These are phyloP conservation scores for Carollia perspicillata DNA, from an alignment of 2,113 vertebrate species.

Conservation along the genomic window DNA sequence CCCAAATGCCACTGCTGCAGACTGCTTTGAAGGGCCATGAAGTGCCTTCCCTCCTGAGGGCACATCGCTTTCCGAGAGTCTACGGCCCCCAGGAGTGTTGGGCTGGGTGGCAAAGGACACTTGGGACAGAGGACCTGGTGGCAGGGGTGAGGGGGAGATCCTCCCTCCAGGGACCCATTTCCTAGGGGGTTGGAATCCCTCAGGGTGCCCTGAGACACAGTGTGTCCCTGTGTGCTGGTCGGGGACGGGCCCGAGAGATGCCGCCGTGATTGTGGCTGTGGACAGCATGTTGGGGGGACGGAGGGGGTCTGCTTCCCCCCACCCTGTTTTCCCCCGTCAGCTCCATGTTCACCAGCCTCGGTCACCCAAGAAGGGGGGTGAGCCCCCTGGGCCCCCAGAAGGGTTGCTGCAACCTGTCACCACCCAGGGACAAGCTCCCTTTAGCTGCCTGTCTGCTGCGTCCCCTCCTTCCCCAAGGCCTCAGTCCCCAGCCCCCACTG, in stretches of 20 bases:
- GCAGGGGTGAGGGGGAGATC: too few species aligned
- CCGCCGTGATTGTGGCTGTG: neutral
- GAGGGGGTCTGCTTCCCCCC: neutral
- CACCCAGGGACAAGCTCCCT: neutral
- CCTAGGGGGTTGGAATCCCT: too few species aligned
- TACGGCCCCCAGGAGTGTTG: neutral
- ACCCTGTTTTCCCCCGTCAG: neutral
- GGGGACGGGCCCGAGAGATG: neutral
- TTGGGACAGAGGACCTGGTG: neutral
- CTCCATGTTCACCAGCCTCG: neutral
- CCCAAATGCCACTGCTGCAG: fast-evolving
- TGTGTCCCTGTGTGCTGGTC: neutral
- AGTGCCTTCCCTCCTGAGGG: neutral
- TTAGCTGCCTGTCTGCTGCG: fast-evolving
- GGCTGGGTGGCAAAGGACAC: neutral
- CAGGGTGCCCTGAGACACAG: fast-evolving
- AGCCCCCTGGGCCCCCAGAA: neutral
- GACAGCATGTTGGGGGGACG: neutral
- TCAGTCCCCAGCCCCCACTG: neutral
- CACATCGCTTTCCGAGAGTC: neutral
- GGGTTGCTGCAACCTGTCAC: neutral
- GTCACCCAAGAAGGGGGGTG: neutral
- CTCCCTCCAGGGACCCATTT: too few species aligned
- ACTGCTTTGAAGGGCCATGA: too few species aligned
- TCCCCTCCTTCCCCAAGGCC: neutral